These are phyloP conservation scores for Scaptodrosophila latifasciaeformis DNA, from an alignment of 2,888 invertebrate genomes.

Conservation along the genomic window DNA sequence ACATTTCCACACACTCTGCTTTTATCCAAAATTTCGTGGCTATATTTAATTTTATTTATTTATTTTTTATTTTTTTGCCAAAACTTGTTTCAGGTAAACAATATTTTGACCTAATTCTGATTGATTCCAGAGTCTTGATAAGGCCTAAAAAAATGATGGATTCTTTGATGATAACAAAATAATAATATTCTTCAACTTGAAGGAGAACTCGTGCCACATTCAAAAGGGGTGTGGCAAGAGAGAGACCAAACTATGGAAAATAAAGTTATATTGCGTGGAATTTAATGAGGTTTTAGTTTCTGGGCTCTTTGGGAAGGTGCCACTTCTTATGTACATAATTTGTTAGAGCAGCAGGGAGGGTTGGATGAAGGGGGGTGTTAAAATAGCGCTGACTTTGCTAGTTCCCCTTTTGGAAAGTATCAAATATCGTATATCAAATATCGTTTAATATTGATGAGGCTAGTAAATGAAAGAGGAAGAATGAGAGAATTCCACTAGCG, in stretches of 20 bases:
- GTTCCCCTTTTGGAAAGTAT: no score
- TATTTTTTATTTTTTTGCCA: conserved; percentile 26
- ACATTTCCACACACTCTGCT: conserved; percentile 18
- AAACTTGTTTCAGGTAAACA: conserved; percentile 41
- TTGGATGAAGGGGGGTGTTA: no score
- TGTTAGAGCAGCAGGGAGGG: no score
- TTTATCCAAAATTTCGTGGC: background rate
- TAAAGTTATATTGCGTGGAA: background rate
- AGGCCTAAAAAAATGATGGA: conserved; percentile 65
- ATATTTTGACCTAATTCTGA: conserved; percentile 45
- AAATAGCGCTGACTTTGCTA: no score
- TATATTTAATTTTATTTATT: conserved; percentile 19
- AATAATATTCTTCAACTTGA: no score
- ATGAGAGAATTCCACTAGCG: conserved; percentile 10
- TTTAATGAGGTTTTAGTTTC: background rate
- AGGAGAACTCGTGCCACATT: background rate
- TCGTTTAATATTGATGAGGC: conserved; percentile 62
- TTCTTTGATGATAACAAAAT: conserved; percentile 71
- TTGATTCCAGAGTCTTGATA: no score
- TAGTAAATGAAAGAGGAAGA: background rate
- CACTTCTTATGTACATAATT: no score
- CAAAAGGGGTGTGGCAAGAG: no score
- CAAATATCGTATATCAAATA: no score
- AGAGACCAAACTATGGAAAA: background rate
- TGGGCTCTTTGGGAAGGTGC: no score